phyloP scores from a whole-genome alignment of 2,113 vertebrate species.

The Leucopternis melanops region DNA sequence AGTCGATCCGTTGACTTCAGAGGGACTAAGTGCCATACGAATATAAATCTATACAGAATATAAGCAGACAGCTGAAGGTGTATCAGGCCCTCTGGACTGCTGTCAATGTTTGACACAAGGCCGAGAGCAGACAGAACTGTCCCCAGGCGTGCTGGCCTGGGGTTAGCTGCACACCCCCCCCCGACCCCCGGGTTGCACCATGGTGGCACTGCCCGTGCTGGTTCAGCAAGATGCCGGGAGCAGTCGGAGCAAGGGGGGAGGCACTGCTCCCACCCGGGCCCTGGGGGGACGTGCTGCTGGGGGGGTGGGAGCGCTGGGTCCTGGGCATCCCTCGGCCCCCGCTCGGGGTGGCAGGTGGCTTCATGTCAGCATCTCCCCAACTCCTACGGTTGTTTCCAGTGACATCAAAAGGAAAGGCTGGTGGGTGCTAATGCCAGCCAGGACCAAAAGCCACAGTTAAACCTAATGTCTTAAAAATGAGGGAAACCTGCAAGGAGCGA shows the following conservation, averaged over 20 bases:
- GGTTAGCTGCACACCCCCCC: not conserved
- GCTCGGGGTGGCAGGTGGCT: rapidly evolving
- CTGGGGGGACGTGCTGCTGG: not conserved
- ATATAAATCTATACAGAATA: not conserved
- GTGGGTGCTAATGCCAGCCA: not conserved
- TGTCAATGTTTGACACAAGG: not conserved
- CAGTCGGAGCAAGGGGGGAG: too few species aligned
- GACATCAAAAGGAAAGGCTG: not conserved
- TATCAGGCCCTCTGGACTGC: not conserved
- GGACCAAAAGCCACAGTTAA: not conserved
- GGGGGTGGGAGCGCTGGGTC: not conserved
- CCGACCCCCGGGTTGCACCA: too few species aligned
- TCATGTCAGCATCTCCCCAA: not conserved
- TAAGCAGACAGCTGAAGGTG: not conserved
- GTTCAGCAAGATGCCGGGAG: not conserved
- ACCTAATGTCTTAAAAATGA: not conserved
- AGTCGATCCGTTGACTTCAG: not conserved
- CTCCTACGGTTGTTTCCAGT: not conserved
- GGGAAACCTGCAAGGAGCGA: not conserved
- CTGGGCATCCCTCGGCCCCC: not conserved
- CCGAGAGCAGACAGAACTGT: not conserved
- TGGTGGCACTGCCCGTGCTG: not conserved
- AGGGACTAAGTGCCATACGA: not conserved
- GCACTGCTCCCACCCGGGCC: not conserved
- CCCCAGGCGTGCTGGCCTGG: not conserved